Base-by-base conservation (phyloP, 2,113 vertebrate species). In the Phyllopteryx taeniolatus region DNA sequence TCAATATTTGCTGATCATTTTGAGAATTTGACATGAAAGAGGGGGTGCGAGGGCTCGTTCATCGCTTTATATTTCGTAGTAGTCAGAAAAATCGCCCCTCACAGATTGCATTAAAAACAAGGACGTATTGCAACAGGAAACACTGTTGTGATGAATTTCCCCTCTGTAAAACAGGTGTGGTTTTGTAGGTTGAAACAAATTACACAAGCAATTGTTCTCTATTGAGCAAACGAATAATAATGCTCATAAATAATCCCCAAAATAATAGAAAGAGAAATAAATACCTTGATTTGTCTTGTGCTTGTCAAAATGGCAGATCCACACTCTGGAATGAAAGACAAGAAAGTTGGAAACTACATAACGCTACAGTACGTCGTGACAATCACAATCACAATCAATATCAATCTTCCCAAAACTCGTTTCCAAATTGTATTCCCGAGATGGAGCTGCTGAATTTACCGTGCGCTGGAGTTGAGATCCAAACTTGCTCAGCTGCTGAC, bases 391-490 rank as follows among this genome's bases (percentile, higher is more conserved):
- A 65, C 20, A 11, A 44, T 20, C 2, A 1, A 17, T 65, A 5
- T 8, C 31, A 61, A 59, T 19, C 35, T n/a, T 10, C 5, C 2
- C 17, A 35, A 35, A 39, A 62, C 0, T 3, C 0, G 15, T 19
- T 42, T 42, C 15, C 17, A 62, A 17, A 62, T 62, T 12, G 1
- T 43, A 43, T 43, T 63, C 10, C 9, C 5, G 39, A 43, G 19
- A 42, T 22, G 42, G 12, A 46, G 12, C 1, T 9, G 35, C 14
- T 39, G 39, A 63, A 68, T 68, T 71, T 69, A 84, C 76, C n/a
- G 44, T 53, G 75, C 47, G 72, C 49, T 67, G 57, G 49, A 56
- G 46, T 17, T n/a, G 31, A 78, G 63, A 13, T 61, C 59, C 10
- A 49, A 19, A 47, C 13, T 35, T 19, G 31, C 8, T 47, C 4